Evolutionary conservation across 2,888 invertebrate genomes (phyloP).

Genomic region (Idaea dimidiata): DNA sequence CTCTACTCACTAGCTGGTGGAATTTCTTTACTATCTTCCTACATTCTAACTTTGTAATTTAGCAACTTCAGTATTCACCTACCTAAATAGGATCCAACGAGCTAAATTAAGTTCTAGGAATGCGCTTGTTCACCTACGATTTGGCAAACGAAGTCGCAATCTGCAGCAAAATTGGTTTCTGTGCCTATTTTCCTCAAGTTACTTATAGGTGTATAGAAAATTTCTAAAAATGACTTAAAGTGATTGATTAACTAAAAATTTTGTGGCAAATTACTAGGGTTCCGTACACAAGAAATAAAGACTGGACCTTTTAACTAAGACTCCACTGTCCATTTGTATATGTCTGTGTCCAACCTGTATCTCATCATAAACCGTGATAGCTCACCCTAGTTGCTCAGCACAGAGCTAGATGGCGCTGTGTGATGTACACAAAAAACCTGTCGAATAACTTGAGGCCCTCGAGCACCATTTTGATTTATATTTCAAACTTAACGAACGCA

Average conservation of each 20-base stretch:
- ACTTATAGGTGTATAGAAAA: background rate
- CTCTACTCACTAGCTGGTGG: background rate
- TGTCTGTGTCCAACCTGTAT: no score
- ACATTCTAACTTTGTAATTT: background rate
- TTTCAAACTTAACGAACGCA: no score
- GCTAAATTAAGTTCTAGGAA: background rate
- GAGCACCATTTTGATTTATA: no score
- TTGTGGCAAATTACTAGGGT: background rate
- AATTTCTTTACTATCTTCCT: background rate
- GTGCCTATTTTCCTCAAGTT: background rate
- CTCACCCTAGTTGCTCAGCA: no score
- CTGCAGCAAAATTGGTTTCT: background rate
- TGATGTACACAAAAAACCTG: no score
- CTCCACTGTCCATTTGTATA: no score
- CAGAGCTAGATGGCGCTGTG: no score
- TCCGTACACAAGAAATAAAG: no score
- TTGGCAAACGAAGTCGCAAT: background rate
- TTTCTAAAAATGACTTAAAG: background rate
- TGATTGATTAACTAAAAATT: background rate
- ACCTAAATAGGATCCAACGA: background rate
- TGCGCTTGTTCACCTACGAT: background rate
- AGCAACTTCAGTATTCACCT: background rate
- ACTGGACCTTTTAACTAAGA: no score
- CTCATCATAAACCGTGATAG: no score
- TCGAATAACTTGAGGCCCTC: no score